Percentiles rank a stretch among this genome's conserved stretches.
phyloP scores from a whole-genome alignment of 2,113 vertebrate genomes.

The Caranx melampygus region DNA sequence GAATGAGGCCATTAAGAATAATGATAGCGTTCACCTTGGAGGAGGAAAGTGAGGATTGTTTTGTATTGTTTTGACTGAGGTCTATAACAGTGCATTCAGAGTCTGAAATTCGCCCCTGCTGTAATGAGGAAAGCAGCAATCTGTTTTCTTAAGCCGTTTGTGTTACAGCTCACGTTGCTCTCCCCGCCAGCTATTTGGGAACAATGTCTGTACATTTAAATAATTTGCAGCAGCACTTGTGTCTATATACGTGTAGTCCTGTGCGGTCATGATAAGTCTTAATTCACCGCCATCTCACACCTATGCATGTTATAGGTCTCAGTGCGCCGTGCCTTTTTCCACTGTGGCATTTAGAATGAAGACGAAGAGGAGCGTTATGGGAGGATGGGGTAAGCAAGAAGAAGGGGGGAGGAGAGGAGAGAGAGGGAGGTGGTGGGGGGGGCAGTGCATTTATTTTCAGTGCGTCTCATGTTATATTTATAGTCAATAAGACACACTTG shows the following conservation, averaged over 20 bases:
- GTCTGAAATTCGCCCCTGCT: conserved; percentile 24
- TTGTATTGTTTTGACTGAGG: conserved; percentile 38
- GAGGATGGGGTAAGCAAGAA: conserved; percentile 60
- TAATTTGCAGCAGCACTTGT: conserved; percentile 45
- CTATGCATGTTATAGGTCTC: conserved; percentile 51
- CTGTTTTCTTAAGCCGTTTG: conserved; percentile 48
- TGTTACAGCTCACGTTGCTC: conserved; percentile 22
- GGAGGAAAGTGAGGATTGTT: conserved; percentile 12
- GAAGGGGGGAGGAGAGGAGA: conserved; percentile 32
- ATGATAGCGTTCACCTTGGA: conserved; percentile 39
- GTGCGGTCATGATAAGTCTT: conserved; percentile 37
- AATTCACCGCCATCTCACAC: conserved; percentile 47
- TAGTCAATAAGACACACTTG: conserved; percentile 86
- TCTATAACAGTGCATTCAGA: conserved; percentile 20
- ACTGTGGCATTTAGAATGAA: conserved; percentile 73
- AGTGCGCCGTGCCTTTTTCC: conserved; percentile 45
- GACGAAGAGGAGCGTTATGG: conserved; percentile 63
- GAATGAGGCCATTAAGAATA: conserved; percentile 44
- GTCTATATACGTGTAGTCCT: conserved; percentile 22
- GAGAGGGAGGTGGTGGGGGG: conserved; percentile 53
- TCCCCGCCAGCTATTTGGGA: conserved; percentile 41
- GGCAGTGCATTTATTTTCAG: conserved; percentile 82
- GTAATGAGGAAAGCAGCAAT: conserved; percentile 44
- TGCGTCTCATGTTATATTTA: conserved; percentile 86
- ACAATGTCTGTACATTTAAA: conserved; percentile 50